These are phyloP conservation scores for Danio aesculapii DNA, from an alignment of 2,797 vertebrate genomes.

Conservation along the genomic window DNA sequence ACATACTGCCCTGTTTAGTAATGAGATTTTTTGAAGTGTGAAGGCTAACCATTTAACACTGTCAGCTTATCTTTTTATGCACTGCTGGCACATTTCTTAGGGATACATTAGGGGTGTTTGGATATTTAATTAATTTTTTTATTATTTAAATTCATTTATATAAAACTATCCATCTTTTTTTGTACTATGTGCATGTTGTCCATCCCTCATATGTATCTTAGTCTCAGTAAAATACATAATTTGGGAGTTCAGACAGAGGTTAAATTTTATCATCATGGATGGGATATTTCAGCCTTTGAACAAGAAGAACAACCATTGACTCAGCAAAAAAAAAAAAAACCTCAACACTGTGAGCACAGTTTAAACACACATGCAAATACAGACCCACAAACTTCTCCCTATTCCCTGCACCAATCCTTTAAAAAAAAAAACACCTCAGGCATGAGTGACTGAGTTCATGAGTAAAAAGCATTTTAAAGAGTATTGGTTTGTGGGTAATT, in stretches of 20 bases:
- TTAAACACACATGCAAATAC: neutral
- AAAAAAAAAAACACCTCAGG: constrained; percentile 80
- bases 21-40: neutral
- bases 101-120: neutral
- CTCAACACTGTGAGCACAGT: constrained; percentile 21
- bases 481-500: constrained; percentile 78
- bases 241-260: neutral
- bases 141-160: too few relatives aligned
- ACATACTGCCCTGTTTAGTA: neutral
- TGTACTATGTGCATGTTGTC: neutral
- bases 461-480: constrained; percentile 74
- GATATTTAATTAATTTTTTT: too few relatives aligned
- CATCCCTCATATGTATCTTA: neutral
- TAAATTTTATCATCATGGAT: constrained; percentile 62
- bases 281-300: constrained; percentile 84
- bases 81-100: neutral
- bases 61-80: neutral
- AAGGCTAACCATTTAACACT: neutral
- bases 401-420: constrained; percentile 64
- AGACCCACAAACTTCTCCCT: constrained; percentile 68
- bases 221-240: neutral
- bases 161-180: too few relatives aligned
- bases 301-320: constrained; percentile 89
- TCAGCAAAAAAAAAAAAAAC: constrained; percentile 74
- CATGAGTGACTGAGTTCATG: constrained; percentile 76